Percentiles rank a stretch among this genome's conserved stretches.
These are phyloP conservation scores for Molossus alvarezi DNA, from an alignment of 2,797 vertebrate genomes.

Conservation along the genomic window DNA sequence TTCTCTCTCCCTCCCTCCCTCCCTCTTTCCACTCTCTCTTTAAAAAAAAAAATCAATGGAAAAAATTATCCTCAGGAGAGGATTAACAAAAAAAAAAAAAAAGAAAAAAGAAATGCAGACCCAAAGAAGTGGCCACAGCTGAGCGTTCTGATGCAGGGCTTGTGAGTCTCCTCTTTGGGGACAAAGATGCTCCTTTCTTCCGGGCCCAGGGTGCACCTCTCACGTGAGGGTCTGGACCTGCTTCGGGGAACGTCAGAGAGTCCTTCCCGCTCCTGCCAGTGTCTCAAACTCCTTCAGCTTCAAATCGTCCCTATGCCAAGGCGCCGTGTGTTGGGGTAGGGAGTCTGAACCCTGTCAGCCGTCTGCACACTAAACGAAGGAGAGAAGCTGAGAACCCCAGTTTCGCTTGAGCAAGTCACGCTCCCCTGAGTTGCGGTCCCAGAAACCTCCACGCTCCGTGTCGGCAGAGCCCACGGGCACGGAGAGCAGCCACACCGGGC, in stretches of 20 bases:
- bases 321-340: neutral
- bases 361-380: neutral
- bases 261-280: too few relatives aligned
- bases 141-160: too few relatives aligned
- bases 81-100: too few relatives aligned
- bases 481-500: neutral
- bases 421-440: neutral
- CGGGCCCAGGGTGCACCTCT: neutral
- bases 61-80: too few relatives aligned
- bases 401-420: neutral
- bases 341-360: rapidly evolving
- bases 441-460: neutral
- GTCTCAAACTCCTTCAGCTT: neutral
- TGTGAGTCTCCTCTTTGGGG: too few relatives aligned
- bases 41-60: too few relatives aligned
- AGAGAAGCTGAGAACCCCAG: neutral
- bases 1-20: too few relatives aligned
- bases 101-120: too few relatives aligned
- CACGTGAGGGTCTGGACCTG: neutral
- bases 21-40: too few relatives aligned
- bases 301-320: too few relatives aligned
- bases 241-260: neutral
- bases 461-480: neutral
- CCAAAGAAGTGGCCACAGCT: too few relatives aligned
- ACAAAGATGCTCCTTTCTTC: neutral